Evolutionary conservation across 2,113 vertebrate genomes (phyloP), one percentile per base, ranked within the genome.

Genomic region (Thinocorus orbignyianus): DNA sequence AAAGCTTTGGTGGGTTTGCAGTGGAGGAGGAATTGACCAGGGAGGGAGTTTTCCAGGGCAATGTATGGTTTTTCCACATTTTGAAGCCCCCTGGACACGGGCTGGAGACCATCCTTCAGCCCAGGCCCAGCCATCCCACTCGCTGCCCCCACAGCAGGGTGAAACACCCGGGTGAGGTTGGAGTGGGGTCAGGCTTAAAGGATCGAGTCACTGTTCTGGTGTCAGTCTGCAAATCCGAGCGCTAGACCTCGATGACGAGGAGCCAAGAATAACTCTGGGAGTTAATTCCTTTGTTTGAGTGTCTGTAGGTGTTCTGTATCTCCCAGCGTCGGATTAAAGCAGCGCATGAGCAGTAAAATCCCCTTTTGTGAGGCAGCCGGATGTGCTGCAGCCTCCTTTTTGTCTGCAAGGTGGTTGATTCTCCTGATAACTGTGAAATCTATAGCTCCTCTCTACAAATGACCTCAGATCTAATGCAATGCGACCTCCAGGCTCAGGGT

Each of bases 401-500:
- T 23, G 6, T 10, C 15, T 6, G 13, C 24, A 30, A 22, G 25
- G 39, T 5, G 7, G 49, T 11, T 30, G 19, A 35, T 44, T 54
- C 8, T 54, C 31, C 49, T 1, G 31, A 44, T 17, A 24, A 14
- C 15, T 25, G 3, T 7, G 3, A 46, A 14, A 24, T 37, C 25
- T 3, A 1, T 3, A 6, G 20, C 9, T 55, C 46, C 41, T 37
- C 9, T 3, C 78, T 25, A 15, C 39, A 18, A 31, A 6, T 7
- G 14, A 17, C 17, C 78, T 46, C 10, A 10, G 14, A 2, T 13
- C 5, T 24, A 7, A 24, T 3, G 31, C 39, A 24, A 3, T 1
- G 39, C 23, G 62, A 30, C 33, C 62, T 30, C 25, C 49, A 4
- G 37, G 23, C 48, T 42, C 24, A 4, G 51, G 62, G 25, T 0